These are phyloP conservation scores for Lycopodina hypogea DNA, from an alignment of 37 sponge, comb jelly and placozoan species.

Conservation along the genomic window DNA sequence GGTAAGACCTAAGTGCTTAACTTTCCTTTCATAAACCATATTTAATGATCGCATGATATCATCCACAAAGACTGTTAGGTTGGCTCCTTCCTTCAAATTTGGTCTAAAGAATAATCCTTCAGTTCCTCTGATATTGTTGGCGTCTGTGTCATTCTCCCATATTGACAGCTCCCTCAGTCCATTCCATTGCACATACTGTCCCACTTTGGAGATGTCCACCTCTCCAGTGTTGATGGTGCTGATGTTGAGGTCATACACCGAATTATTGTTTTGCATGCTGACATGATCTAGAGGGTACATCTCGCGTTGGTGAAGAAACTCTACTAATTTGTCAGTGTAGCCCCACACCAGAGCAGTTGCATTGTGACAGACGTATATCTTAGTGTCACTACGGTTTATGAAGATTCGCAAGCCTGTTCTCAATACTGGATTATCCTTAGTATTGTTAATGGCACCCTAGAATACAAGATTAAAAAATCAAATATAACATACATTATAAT, in stretches of 20 bases:
- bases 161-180: too few relatives aligned
- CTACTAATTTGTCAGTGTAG: slow-evolving; percentile 65
- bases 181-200: slow-evolving; percentile 73
- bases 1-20: slow-evolving; percentile 32
- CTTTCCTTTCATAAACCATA: slow-evolving; percentile 26
- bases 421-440: not conserved
- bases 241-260: slow-evolving; percentile 31
- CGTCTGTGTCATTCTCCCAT: too few relatives aligned
- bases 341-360: slow-evolving; percentile 63
- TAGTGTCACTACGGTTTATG: not conserved
- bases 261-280: slow-evolving; percentile 55
- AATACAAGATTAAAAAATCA: not conserved
- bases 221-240: too few relatives aligned
- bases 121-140: too few relatives aligned
- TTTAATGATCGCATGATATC: slow-evolving; percentile 69
- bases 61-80: slow-evolving; percentile 63
- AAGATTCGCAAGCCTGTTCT: not conserved
- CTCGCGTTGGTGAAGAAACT: slow-evolving; percentile 9
- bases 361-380: slow-evolving; percentile 30
- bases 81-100: slow-evolving; percentile 53
- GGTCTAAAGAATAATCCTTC: too few relatives aligned
- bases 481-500: too few relatives aligned
- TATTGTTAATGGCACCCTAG: not conserved
- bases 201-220: slow-evolving; percentile 30
- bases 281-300: slow-evolving; percentile 17